These are phyloP conservation scores for Junonia oenone DNA, from an alignment of 2,888 invertebrate species.

Conservation along the genomic window DNA sequence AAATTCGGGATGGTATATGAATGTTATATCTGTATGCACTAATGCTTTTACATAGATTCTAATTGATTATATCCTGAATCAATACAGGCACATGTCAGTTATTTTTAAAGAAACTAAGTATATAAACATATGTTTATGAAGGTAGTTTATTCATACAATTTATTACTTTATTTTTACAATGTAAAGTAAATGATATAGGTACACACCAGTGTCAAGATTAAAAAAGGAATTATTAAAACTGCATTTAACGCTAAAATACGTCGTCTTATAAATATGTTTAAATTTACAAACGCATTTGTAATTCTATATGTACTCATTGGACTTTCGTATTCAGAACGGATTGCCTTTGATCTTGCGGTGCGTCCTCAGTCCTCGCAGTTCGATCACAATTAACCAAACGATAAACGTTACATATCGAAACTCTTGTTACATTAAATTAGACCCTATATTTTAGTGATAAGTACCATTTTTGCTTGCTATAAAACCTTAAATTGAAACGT, in stretches of 20 bases:
- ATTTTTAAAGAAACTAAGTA: no score
- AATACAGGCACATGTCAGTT: no score
- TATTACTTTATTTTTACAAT: no score
- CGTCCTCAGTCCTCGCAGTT: constrained; percentile 44
- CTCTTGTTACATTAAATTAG: constrained; percentile 7
- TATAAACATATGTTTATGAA: no score
- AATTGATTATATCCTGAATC: no score
- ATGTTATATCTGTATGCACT: no score
- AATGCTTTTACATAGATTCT: no score
- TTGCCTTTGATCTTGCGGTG: constrained; percentile 40
- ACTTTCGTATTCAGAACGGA: constrained; percentile 50
- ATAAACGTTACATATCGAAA: constrained; percentile 25
- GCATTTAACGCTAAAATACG: neutral
- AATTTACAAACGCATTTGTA: constrained; percentile 35
- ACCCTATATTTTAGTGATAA: constrained; percentile 14
- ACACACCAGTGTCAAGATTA: no score
- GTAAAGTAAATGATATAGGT: no score
- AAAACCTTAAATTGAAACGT: constrained; percentile 9
- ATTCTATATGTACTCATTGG: constrained; percentile 36
- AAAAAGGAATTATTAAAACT: neutral
- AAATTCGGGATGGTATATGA: no score
- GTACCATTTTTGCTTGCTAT: constrained; percentile 3
- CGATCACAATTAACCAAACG: constrained; percentile 30
- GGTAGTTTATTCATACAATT: no score
- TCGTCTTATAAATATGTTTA: constrained; percentile 23